These are phyloP conservation scores for Scelioninae gen. 2 DNA, from an alignment of 2,888 invertebrate genomes.

Conservation along the genomic window DNA sequence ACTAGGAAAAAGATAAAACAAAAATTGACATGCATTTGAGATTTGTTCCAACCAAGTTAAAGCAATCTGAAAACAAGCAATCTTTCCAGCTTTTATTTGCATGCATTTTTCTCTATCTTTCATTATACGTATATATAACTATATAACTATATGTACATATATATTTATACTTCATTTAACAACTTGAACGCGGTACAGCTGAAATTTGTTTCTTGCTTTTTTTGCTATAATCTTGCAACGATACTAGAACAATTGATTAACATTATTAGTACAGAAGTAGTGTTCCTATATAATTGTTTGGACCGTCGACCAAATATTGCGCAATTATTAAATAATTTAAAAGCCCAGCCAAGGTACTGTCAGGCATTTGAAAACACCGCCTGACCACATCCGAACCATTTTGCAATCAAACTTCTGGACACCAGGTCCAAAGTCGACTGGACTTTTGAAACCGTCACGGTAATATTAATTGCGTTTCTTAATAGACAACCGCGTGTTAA, in stretches of 20 bases:
- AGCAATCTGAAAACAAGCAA: no score
- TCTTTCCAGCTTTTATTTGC: no score
- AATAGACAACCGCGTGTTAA: constrained; percentile 6
- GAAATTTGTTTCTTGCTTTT: constrained; percentile 14
- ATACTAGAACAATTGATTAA: constrained; percentile 20
- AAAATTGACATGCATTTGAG: no score
- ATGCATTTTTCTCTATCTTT: no score
- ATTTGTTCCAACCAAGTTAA: no score
- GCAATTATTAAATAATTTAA: neutral
- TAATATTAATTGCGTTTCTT: neutral
- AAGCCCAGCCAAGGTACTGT: neutral
- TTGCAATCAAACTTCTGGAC: no score
- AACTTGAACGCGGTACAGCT: constrained; percentile 36
- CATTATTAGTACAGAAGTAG: constrained; percentile 18
- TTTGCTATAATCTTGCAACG: constrained; percentile 2
- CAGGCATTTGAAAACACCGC: no score
- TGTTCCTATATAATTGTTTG: constrained; percentile 11
- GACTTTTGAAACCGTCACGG: neutral
- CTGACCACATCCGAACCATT: no score
- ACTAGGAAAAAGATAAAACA: no score
- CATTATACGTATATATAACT: no score
- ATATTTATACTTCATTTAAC: constrained; percentile 21
- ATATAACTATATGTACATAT: no score
- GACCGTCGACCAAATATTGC: neutral
- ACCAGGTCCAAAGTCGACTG: neutral